phyloP scores from a whole-genome alignment of 1,140 invertebrate genomes.

The Parapsyche elsis region DNA sequence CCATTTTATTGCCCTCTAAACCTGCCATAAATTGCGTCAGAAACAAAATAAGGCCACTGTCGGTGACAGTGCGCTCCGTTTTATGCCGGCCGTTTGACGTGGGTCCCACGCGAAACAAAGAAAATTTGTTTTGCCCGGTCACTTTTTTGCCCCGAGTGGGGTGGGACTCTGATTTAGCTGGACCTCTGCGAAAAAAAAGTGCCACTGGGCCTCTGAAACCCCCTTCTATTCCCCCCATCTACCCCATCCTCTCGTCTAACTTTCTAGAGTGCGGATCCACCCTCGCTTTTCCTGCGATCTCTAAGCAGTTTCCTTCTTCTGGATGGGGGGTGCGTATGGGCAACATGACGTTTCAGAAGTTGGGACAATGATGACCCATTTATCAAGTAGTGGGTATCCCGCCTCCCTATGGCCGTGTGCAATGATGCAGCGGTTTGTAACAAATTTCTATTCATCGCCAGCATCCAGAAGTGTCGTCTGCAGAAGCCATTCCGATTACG shows the following conservation, averaged over 20 bases:
- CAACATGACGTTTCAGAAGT: neutral
- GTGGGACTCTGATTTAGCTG: too few species aligned
- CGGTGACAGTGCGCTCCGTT: slow-evolving; percentile 48
- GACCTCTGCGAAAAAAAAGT: too few species aligned
- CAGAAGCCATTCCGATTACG: slow-evolving; percentile 8
- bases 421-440: slow-evolving; percentile 24
- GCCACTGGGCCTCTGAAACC: too few species aligned
- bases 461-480: neutral
- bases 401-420: neutral
- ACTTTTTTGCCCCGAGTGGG: slow-evolving; percentile 11
- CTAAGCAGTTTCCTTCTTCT: too few species aligned
- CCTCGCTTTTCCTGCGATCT: too few species aligned
- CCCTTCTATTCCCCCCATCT: too few species aligned
- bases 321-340: neutral
- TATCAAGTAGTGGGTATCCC: slow-evolving; percentile 2
- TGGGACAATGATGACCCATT: slow-evolving; percentile 10
- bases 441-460: slow-evolving; percentile 17
- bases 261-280: too few species aligned
- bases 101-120: slow-evolving; percentile 40
- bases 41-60: slow-evolving; percentile 56
- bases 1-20: slow-evolving; percentile 55
- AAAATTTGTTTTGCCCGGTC: slow-evolving; percentile 41
- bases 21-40: slow-evolving; percentile 55
- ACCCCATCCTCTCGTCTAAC: too few species aligned
- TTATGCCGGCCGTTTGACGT: slow-evolving; percentile 49